Percentiles rank a stretch among this genome's conserved stretches.
These are phyloP conservation scores for Cygnus buccinator DNA, from an alignment of 2,113 vertebrate species.

Conservation along the genomic window DNA sequence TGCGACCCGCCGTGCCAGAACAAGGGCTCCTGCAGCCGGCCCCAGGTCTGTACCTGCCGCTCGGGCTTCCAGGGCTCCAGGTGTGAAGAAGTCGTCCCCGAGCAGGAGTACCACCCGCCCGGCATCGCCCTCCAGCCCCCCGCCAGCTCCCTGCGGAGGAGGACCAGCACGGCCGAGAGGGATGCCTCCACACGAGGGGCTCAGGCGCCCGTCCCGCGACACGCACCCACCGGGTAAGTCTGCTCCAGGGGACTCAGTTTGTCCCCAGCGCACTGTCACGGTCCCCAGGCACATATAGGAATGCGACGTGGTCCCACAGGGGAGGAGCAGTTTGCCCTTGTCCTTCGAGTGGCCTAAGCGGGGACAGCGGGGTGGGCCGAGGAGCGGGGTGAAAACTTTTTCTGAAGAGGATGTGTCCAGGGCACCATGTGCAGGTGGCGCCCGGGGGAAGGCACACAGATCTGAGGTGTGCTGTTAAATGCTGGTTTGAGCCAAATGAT, in stretches of 20 bases:
- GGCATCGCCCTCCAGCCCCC: slow-evolving; percentile 46
- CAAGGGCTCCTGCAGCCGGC: slow-evolving; percentile 82
- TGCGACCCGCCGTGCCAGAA: slow-evolving; percentile 84
- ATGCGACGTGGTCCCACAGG: not conserved
- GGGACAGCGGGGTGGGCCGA: not conserved
- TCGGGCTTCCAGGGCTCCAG: slow-evolving; percentile 78
- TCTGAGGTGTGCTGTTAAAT: not conserved
- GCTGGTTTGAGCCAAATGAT: not conserved
- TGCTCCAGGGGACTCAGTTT: not conserved
- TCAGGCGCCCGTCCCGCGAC: not conserved
- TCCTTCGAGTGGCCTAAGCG: not conserved
- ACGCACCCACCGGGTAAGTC: slow-evolving; percentile 48
- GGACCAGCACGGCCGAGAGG: slow-evolving; percentile 7
- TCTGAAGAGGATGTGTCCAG: not conserved
- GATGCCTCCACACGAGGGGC: not conserved
- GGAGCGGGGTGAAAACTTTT: not conserved
- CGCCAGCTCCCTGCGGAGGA: not conserved
- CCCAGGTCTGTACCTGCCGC: slow-evolving; percentile 82
- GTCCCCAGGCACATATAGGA: not conserved
- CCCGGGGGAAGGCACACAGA: not conserved
- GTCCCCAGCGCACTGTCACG: not conserved
- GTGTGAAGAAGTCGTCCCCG: slow-evolving; percentile 78
- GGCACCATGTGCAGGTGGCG: not conserved
- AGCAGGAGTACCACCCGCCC: slow-evolving; percentile 78
- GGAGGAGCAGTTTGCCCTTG: not conserved